Evolutionary conservation across 2,888 invertebrate genomes (phyloP).

Genomic region (Thumatha senex): DNA sequence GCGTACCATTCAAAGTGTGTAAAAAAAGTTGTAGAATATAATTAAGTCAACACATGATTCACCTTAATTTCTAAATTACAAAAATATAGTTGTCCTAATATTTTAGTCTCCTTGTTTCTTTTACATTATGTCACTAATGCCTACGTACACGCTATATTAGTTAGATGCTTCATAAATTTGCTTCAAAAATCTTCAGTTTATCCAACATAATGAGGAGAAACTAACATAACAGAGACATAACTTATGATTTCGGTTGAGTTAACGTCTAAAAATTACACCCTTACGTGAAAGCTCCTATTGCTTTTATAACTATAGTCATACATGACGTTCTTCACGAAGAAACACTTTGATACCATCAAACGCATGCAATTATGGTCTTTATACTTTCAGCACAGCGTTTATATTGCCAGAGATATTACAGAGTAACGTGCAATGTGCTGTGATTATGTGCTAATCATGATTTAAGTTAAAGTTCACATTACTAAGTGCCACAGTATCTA

Average conservation of each 20-base stretch:
- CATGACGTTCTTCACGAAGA: slow-evolving; percentile 26
- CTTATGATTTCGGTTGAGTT: not conserved
- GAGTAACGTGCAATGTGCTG: no score
- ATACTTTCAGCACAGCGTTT: slow-evolving; percentile 6
- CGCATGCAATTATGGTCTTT: slow-evolving; percentile 13
- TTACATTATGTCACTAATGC: no score
- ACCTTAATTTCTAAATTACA: no score
- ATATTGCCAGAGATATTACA: slow-evolving; percentile 8
- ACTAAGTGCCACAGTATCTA: slow-evolving; percentile 12
- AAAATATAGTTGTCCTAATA: no score
- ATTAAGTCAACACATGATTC: no score
- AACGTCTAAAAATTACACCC: slow-evolving; percentile 24
- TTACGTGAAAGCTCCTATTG: slow-evolving; percentile 27
- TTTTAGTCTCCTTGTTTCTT: no score
- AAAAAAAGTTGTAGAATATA: no score
- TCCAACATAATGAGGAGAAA: not conserved
- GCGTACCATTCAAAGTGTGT: no score
- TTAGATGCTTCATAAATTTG: no score
- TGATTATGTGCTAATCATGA: slow-evolving; percentile 19
- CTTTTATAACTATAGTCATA: slow-evolving; percentile 11
- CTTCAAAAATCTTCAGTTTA: not conserved
- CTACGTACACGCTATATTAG: no score
- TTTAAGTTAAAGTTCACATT: slow-evolving; percentile 30
- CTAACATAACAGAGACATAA: not conserved
- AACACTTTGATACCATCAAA: slow-evolving; percentile 30